Evolutionary conservation across 2,888 invertebrate species (phyloP), one percentile per base, ranked within the genome.

Genomic region (Amphiduros pacificus): DNA sequence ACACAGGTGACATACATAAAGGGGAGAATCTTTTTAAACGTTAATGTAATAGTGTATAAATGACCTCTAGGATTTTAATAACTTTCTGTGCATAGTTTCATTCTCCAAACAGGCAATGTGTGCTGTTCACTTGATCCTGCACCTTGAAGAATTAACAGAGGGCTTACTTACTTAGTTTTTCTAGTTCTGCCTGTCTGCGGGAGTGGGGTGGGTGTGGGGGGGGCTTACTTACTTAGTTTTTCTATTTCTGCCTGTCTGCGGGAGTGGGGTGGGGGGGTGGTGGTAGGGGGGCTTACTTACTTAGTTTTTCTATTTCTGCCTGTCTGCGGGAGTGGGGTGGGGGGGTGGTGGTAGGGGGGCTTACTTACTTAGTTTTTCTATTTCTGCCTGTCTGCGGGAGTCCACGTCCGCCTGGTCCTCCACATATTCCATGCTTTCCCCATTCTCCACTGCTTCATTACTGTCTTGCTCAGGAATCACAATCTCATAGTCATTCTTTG

Each of bases 401-500:
- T 90, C 88, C 66, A 88, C 83, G 68, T 92, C 91, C 49, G 88
- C 88, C 48, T 89, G 81, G 65, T 81, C 96, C 76, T 93, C 93
- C 0, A 91, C 80, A 9, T 81, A 75, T 0, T 61, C 63, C 24
- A 75, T 72, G 3, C 68, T 74, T 64, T 0, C 82, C 22, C 73
- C 70, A 0, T 76, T 75, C n/a, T 77, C 79, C 26, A 79, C 81
- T 1, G 83, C 84, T 20, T 85, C 55, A 11, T 55, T 60, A 55
- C 85, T 84, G 54, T 86, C 86, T 58, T 91, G 90, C 58, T 95
- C 95, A 0, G 97, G 96, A 17, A 97, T 92, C 48, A 98, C 96
- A 75, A 98, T 96, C 85, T 99, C 98, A 82, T 95, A 99, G 84
- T 99, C 98, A 80, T 99, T 98, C 72, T 91, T 91, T 0, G 99